A percentile compares a stretch with the other conserved stretches of the same genome.
phyloP scores from a whole-genome alignment of 2,797 vertebrate genomes.

The Intellagama lesueurii region DNA sequence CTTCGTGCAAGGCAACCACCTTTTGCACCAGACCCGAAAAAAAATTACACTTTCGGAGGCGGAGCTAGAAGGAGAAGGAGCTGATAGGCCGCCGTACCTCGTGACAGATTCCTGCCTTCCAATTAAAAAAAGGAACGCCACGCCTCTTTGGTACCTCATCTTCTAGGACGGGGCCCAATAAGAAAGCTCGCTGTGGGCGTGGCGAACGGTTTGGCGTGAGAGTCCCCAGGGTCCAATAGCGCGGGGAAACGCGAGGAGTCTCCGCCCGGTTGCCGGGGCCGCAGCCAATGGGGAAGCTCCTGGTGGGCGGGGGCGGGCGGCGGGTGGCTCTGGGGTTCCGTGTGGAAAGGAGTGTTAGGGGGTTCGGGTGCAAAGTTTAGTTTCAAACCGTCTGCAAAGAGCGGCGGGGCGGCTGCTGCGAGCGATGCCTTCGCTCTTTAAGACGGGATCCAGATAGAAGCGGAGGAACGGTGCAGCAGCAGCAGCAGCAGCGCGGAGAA shows the following conservation, averaged over 20 bases:
- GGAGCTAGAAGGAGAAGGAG: background rate
- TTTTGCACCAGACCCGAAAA: slow-evolving; percentile 21
- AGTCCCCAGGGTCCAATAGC: background rate
- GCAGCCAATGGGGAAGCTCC: slow-evolving; percentile 66
- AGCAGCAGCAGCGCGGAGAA: background rate
- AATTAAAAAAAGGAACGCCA: background rate
- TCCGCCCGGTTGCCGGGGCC: background rate
- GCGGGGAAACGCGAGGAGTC: background rate
- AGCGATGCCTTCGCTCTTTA: background rate
- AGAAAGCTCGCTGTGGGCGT: slow-evolving; percentile 17
- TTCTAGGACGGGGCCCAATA: slow-evolving; percentile 60
- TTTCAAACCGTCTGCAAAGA: slow-evolving; percentile 91
- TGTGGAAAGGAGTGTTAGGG: slow-evolving; percentile 90
- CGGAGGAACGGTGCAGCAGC: background rate
- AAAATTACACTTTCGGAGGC: background rate
- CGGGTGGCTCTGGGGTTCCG: slow-evolving; percentile 84
- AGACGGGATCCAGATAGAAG: background rate
- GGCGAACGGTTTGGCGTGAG: slow-evolving; percentile 49
- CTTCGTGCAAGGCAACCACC: background rate
- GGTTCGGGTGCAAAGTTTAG: slow-evolving; percentile 97
- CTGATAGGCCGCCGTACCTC: background rate
- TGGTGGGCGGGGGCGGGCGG: slow-evolving; percentile 53
- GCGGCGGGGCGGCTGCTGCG: slow-evolving; percentile 56
- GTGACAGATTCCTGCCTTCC: background rate
- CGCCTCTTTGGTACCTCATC: background rate